These are phyloP conservation scores for Hemitrygon akajei DNA, from an alignment of 2,797 vertebrate genomes.

Conservation along the genomic window DNA sequence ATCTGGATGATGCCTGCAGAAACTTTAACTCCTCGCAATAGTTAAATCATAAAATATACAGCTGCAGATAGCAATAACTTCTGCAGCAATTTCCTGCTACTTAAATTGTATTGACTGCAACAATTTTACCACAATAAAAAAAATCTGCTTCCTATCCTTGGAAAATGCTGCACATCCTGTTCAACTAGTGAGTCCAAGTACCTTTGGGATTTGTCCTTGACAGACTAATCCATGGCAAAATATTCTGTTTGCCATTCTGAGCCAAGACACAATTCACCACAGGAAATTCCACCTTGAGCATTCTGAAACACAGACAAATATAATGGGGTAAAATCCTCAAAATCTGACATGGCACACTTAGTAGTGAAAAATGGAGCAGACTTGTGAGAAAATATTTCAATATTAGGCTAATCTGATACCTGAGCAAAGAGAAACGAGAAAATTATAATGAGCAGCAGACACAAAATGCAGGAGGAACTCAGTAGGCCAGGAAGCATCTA, in stretches of 20 bases:
- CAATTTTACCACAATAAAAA: slow-evolving; percentile 17
- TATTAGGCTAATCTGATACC: neutral
- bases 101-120: slow-evolving; percentile 4
- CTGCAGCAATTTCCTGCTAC: neutral
- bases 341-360: neutral
- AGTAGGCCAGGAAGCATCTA: no score
- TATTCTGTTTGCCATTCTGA: slow-evolving; percentile 16
- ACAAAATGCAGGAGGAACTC: no score
- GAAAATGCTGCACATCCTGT: slow-evolving; percentile 15
- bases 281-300: slow-evolving; percentile 40
- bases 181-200: neutral
- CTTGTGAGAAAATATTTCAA: neutral
- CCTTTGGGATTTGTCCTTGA: slow-evolving; percentile 29
- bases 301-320: neutral
- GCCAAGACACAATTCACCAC: slow-evolving; percentile 39
- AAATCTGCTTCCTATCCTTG: slow-evolving; percentile 25
- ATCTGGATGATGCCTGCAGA: neutral
- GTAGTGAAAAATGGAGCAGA: neutral
- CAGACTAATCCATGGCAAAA: slow-evolving; percentile 22
- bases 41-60: slow-evolving; percentile 15
- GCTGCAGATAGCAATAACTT: slow-evolving; percentile 10
- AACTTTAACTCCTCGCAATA: neutral
- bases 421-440: neutral
- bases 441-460: no score
- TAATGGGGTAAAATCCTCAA: slow-evolving; percentile 19